Base-by-base conservation (phyloP, 64 coral and sea anemone genomes). In the Stichodactyla mertensii region DNA sequence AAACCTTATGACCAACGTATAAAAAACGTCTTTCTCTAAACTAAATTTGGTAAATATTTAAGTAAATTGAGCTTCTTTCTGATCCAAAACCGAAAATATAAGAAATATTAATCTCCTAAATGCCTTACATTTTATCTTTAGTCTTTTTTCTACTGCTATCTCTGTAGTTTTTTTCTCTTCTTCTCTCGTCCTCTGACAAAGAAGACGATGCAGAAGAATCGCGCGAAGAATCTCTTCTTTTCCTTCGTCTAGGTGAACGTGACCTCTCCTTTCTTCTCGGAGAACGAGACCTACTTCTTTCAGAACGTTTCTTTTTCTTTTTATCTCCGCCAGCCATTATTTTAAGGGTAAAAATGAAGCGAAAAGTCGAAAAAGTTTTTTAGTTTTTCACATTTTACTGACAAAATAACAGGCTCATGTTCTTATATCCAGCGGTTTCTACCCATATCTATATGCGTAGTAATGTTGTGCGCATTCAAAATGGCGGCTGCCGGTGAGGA, bases 221-320 rank as follows among this genome's bases (percentile, higher is more conserved):
- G 1, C 24, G 0, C 6, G 78, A 81, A 4, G 78, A 81, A 81
- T 59, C 83, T 60, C 83, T 58, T 56, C 57, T 84, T 64, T 85
- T 85, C 52, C 80, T 82, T 82, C 80, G 80, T 52, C 23, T 57
- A 8, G 80, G 80, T 82, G 80, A 82, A 53, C 54, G 16, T 12
- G 83, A 61, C 16, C 55, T 90, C 52, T 86, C 79, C 23, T 77
- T 89, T 61, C 78, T 82, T 64, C 79, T 20, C 3, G 92, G 88
- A 52, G 88, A 90, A 87, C 61, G 88, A n/a, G 92, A 94, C 52
- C 92, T 90, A 60, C 88, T 90, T 51, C 88, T 77, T 59, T 69
- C 85, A 51, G 71, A 52, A 54, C 57, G 66, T 77, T 82, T 94
- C 9, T 64, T 89, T 23, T 87, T 90, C 19, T 91, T 86, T 55